These are phyloP conservation scores for Uropsilus gracilis DNA, from an alignment of 2,113 vertebrate genomes.

Conservation along the genomic window DNA sequence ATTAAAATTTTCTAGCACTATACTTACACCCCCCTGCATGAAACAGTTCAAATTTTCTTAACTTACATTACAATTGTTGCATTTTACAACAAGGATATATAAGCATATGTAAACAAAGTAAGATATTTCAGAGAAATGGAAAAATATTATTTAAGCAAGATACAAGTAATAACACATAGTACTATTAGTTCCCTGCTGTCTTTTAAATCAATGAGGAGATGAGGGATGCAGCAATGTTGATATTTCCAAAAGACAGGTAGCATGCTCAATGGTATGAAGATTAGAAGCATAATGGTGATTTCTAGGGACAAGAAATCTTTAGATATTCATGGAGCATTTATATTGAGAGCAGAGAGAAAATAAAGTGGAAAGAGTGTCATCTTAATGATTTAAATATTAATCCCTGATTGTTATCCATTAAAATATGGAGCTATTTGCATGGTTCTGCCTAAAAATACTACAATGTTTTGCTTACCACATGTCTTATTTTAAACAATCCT, in stretches of 20 bases:
- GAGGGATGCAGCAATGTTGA: background rate
- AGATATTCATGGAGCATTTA: background rate
- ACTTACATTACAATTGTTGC: background rate
- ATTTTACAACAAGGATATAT: background rate
- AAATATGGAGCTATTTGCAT: background rate
- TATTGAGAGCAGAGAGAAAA: background rate
- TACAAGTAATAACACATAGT: background rate
- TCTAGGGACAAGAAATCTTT: background rate
- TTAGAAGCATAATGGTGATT: background rate
- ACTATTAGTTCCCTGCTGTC: background rate
- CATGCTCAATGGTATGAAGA: background rate
- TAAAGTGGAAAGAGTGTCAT: background rate
- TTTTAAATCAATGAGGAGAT: background rate
- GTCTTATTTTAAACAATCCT: background rate
- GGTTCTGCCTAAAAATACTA: background rate
- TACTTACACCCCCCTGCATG: background rate
- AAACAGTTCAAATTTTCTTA: background rate
- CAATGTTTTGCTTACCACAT: background rate
- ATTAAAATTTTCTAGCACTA: background rate
- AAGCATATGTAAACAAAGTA: too few species aligned
- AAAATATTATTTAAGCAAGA: background rate
- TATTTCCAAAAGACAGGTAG: background rate
- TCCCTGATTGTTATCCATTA: background rate
- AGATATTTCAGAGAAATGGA: background rate
- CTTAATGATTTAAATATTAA: background rate